Evolutionary conservation across 2,797 vertebrate species (phyloP).

Genomic region (Picus viridis): DNA sequence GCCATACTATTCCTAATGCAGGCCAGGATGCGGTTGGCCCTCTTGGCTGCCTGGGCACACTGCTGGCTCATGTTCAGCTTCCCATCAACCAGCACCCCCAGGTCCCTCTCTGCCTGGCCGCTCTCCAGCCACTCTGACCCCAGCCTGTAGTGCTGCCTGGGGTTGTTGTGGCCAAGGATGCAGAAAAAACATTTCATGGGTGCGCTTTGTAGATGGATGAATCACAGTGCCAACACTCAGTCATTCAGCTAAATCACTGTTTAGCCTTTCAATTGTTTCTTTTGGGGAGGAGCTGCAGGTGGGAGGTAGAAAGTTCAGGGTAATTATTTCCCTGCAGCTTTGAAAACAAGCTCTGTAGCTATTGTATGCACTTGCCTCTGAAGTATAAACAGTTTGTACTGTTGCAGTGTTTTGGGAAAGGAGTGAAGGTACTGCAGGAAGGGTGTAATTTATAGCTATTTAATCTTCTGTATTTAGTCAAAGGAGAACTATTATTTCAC

Average conservation of each 20-base stretch:
- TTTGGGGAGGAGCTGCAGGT: constrained; percentile 1
- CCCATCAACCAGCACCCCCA: too few species aligned
- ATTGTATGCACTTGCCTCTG: constrained; percentile 8
- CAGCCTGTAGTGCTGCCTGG: too few species aligned
- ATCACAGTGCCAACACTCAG: background rate
- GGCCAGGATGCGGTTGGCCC: too few species aligned
- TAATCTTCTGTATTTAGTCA: background rate
- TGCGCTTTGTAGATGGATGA: background rate
- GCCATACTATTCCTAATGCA: too few species aligned
- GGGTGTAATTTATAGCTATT: background rate
- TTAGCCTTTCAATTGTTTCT: constrained; percentile 30
- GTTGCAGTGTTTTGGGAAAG: constrained; percentile 7
- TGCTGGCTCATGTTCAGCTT: too few species aligned
- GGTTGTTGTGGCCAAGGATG: too few species aligned
- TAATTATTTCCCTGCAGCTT: background rate
- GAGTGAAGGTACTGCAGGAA: background rate
- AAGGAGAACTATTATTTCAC: background rate
- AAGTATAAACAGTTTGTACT: constrained; percentile 21
- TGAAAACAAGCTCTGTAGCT: constrained; percentile 18
- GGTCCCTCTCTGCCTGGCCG: too few species aligned
- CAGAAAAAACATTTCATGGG: background rate
- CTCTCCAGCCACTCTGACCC: too few species aligned
- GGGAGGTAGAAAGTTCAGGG: constrained; percentile 46
- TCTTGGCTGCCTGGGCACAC: too few species aligned
- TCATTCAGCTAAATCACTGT: background rate